Evolutionary conservation across 2,888 invertebrate species (phyloP).

Genomic region (Cheilosia grossa): DNA sequence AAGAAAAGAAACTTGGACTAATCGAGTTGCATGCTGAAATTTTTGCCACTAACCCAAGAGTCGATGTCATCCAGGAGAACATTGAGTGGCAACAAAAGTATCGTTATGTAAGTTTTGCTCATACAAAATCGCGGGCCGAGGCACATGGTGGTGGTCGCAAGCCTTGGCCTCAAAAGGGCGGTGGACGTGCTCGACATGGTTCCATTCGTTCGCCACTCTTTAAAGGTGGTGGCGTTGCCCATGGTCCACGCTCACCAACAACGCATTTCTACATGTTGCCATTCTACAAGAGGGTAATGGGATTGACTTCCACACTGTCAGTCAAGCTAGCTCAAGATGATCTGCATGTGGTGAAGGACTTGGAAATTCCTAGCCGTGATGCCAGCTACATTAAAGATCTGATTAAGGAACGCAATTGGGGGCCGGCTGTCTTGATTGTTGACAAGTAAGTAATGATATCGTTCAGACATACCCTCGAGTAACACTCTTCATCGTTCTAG

Average conservation of each 20-base stretch:
- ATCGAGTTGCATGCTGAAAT: slow-evolving; percentile 95
- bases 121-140: slow-evolving; percentile 92
- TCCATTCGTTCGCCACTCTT: slow-evolving; percentile 95
- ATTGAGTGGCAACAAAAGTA: slow-evolving; percentile 93
- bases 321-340: slow-evolving; percentile 98
- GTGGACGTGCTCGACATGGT: slow-evolving; percentile 95
- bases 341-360: slow-evolving; percentile 93
- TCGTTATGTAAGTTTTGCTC: slow-evolving; percentile 91
- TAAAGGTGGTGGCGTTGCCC: slow-evolving; percentile 91
- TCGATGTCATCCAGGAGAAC: slow-evolving; percentile 94
- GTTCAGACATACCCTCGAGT: not conserved
- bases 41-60: slow-evolving; percentile 91
- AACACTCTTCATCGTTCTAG: slow-evolving; percentile 85
- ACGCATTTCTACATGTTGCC: slow-evolving; percentile 97
- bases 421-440: slow-evolving; percentile 96
- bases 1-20: slow-evolving; percentile 91
- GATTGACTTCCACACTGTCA: slow-evolving; percentile 92
- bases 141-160: slow-evolving; percentile 94
- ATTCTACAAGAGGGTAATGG: slow-evolving; percentile 89
- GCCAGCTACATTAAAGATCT: slow-evolving; percentile 91
- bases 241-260: slow-evolving; percentile 96
- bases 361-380: slow-evolving; percentile 94
- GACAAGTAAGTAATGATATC: slow-evolving; percentile 88
- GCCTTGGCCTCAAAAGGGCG: slow-evolving; percentile 98
- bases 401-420: slow-evolving; percentile 95